Evolutionary conservation across 1,140 invertebrate genomes (phyloP).

Genomic region (Sitophilus oryzae): DNA sequence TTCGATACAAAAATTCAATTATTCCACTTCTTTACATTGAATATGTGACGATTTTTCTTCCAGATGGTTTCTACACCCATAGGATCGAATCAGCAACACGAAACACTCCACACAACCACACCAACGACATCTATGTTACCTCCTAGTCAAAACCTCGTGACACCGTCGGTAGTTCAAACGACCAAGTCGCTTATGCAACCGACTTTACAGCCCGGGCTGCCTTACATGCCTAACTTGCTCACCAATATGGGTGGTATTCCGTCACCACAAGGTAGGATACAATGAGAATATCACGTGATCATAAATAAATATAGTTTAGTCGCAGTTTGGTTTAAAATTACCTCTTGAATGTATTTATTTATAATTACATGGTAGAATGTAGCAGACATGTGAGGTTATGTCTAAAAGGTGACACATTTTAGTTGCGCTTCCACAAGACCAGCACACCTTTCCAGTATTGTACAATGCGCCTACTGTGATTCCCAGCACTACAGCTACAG

Average conservation of each 20-base stretch:
- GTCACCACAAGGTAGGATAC: slow-evolving; percentile 15
- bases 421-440: slow-evolving; percentile 2
- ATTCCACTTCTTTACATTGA: neutral
- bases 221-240: slow-evolving; percentile 30
- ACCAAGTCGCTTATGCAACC: slow-evolving; percentile 19
- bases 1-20: neutral
- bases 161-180: slow-evolving; percentile 8
- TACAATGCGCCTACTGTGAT: slow-evolving; percentile 28
- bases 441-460: slow-evolving; percentile 34
- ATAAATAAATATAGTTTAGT: no score
- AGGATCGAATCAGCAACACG: slow-evolving; percentile 43
- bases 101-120: neutral
- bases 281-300: no score
- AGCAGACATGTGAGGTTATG: no score
- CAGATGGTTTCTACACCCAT: slow-evolving; percentile 59
- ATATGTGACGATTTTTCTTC: neutral
- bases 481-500: slow-evolving; percentile 19
- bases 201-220: slow-evolving; percentile 28
- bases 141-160: slow-evolving; percentile 1
- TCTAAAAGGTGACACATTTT: no score
- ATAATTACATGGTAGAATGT: no score
- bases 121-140: slow-evolving; percentile 13
- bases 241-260: slow-evolving; percentile 5
- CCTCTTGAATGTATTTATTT: no score
- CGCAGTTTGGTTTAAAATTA: no score